Evolutionary conservation across 1,140 invertebrate species (phyloP), one percentile per base, ranked within the genome.

Genomic region (Drosophila pallidifrons): DNA sequence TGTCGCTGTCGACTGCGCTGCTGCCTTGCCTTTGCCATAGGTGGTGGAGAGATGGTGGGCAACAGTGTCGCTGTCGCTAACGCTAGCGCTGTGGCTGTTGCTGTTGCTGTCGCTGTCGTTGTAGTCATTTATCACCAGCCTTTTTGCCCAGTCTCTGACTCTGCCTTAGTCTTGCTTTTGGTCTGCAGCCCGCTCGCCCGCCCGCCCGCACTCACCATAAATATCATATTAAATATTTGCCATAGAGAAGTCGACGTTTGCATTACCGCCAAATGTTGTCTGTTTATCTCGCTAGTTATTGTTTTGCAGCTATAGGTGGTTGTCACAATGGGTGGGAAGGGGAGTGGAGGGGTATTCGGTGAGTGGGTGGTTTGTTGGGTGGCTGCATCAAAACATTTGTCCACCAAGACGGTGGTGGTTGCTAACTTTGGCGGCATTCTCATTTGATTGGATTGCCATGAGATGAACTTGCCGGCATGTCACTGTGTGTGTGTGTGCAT

Each of bases 361-460:
- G 54, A 10, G 25, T 7, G 49, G 16, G 38, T 11, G 54, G 35
- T 38, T 38, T 8, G 7, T 8, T 8, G 35, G 35, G 35, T 38
- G 35, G 65, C 1, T 2, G 13, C 41, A 43, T 43, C 41, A 28
- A 28, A 35, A 60, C 28, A 69, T 61, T 66, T 57, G 52, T 43
- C 72, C 35, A 72, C 72, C 35, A 72, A 72, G 60, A 52, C 70
- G 83, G 83, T 88, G 83, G 83, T 88, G 83, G 83, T 89, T 86
- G 82, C 72, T 75, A 83, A 79, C 81, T 74, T 87, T 82, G 79
- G 76, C 79, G 82, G 82, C 79, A 82, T 81, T 81, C 85, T 71
- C 85, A 88, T 81, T 88, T 88, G 85, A 89, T 88, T 88, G 85
- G 86, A 89, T 88, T 88, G 85, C 83, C 77, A 88, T 83, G 85